Base-by-base conservation (phyloP, 2,888 invertebrate species). In the Vandiemenella viatica region DNA sequence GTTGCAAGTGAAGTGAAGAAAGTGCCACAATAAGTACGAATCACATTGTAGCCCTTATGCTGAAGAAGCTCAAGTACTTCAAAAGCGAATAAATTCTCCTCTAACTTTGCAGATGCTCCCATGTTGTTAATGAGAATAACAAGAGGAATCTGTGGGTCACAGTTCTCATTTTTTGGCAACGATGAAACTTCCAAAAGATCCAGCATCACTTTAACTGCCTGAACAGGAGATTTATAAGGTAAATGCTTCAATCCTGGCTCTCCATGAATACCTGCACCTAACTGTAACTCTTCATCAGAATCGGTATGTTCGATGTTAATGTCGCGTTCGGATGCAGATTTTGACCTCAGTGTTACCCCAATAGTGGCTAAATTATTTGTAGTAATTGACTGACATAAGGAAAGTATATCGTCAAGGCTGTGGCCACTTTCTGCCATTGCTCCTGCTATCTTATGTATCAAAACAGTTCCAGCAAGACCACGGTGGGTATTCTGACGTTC, bases 1-100 rank as follows among this genome's bases (percentile, higher is more conserved):
- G 83, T 83, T 59, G 87, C 80, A 41, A 88, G 63, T 0, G 86
- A 85, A 0, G 87, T 83, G 65, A 85, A 76, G 53, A 80, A 69
- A 3, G 67, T 59, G 3, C 55, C 53, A 26, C 37, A 21, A 40
- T 46, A 50, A 13, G 40, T n/a, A 5, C 50, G 43, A 3, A 22
- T 13, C 21, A 52, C 37, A 8, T 6, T 26, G 20, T 42, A 45
- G 15, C 48, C 45, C 8, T 45, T 15, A 21, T 58, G 50, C 2
- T 57, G 10, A n/a, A 70, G 57, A 58, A 67, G 66, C 10, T 56
- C 42, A 13, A 71, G 56, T 1, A 65, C 62, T 56, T 73, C 73
- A 32, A 60, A 64, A 16, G 66, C 63, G 7, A 72, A 58, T 15
- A 73, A 62, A 50, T 64, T 65, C 60, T 85, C 76, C 62, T 91